Evolutionary conservation across 2,888 invertebrate genomes (phyloP), one percentile per base, ranked within the genome.

Genomic region (Drosophila eohydei): DNA sequence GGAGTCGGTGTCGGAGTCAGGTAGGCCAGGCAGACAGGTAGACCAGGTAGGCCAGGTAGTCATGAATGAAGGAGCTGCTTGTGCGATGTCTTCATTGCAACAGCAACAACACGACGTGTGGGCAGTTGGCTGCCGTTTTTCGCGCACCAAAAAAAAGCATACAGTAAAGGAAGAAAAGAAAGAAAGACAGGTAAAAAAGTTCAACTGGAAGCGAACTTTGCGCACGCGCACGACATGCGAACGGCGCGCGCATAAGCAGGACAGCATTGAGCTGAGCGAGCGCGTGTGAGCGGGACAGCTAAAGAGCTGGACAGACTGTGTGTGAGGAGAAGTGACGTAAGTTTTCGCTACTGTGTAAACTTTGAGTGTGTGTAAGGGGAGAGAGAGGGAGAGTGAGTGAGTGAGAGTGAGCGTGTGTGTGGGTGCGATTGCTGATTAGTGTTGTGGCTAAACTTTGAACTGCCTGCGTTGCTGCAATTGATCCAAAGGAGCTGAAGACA

Each of bases 141-240:
- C 79, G 84, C 76, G 83, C 77, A 71, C 57, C 65, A 38, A 71
- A 79, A 75, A 7, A 63, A 62, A 51, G 58, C 38, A 59, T 21
- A n/a, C 57, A 46, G 48, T 26, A 48, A 30, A 34, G 8, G 21
- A 43, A 56, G 30, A 56, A 32, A 52, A 50, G 46, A 64, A 43
- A 40, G 14, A 63, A 44, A 44, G 44, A 44, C 30, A 6, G 30
- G 16, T 11, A 32, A 26, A 43, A 60, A 61, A 57, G 41, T 26
- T 38, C 50, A 60, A 61, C 28, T 58, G 56, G 32, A 57, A 54
- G 69, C 79, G 75, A 78, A 69, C 74, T 71, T 71, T 70, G 77
- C 83, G 84, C 84, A 84, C 84, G 84, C 84, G 84, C 79, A 88
- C 75, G 74, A 83, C 88, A 69, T 82, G 83, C 80, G 85, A 74